Evolutionary conservation across 2,888 invertebrate species (phyloP).

Genomic region (Oscheius onirici): DNA sequence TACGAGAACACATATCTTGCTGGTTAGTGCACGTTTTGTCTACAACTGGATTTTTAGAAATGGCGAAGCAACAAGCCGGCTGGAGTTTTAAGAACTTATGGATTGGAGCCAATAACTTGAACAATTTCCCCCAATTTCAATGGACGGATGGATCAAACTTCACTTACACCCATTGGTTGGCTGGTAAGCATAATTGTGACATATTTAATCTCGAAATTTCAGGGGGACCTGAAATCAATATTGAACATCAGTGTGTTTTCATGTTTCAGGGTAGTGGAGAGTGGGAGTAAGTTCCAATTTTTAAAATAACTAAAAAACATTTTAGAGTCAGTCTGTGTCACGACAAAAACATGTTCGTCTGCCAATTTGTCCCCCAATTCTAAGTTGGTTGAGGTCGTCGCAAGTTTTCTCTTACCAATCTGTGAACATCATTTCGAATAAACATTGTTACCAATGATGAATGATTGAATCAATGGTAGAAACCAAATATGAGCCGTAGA

Average conservation of each 20-base stretch:
- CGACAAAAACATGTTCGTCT: constrained; percentile 9
- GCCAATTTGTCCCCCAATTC: neutral
- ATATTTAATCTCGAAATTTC: neutral
- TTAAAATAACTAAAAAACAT: neutral
- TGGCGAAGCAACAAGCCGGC: neutral
- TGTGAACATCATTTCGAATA: too few relatives aligned
- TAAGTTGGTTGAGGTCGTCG: too few relatives aligned
- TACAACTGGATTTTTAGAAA: neutral
- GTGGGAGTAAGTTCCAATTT: constrained; percentile 13
- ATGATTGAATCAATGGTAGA: too few relatives aligned
- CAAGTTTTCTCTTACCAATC: too few relatives aligned
- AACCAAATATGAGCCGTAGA: too few relatives aligned
- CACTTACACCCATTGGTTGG: constrained; percentile 6
- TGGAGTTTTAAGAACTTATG: neutral
- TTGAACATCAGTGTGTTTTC: neutral
- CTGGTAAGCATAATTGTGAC: too few relatives aligned
- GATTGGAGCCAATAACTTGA: constrained; percentile 7
- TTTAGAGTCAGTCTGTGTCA: neutral
- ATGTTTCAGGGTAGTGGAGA: constrained; percentile 5
- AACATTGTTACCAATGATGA: too few relatives aligned
- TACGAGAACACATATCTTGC: constrained; percentile 9
- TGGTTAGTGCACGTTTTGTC: neutral
- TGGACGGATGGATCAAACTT: constrained; percentile 6
- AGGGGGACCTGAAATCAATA: neutral
- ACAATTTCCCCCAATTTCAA: neutral